These are phyloP conservation scores for Stegastes partitus DNA, from an alignment of 2,113 vertebrate genomes.

Conservation along the genomic window DNA sequence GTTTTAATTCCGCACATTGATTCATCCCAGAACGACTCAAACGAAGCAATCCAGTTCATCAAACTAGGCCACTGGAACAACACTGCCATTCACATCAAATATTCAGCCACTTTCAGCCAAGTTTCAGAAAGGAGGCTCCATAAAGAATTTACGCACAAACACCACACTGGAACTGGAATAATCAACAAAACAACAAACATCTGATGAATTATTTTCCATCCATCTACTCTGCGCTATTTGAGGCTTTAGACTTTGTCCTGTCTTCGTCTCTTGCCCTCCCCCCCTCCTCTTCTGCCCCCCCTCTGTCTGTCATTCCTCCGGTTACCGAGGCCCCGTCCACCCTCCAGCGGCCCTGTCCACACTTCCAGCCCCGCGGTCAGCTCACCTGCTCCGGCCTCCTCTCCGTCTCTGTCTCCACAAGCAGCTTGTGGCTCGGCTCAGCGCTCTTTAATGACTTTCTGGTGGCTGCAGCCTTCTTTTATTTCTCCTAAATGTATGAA, in stretches of 20 bases:
- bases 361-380: constrained; percentile 74
- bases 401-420: constrained; percentile 75
- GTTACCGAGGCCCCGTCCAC: constrained; percentile 46
- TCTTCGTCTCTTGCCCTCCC: no score
- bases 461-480: constrained; percentile 97
- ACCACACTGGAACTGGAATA: not conserved
- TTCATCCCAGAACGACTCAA: constrained; percentile 16
- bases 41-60: constrained; percentile 29
- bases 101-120: constrained; percentile 47
- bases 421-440: constrained; percentile 88
- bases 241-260: not conserved
- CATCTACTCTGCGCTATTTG: not conserved
- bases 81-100: constrained; percentile 54
- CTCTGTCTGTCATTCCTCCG: constrained; percentile 45
- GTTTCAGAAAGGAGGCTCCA: constrained; percentile 29
- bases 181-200: constrained; percentile 22
- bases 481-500: constrained; percentile 99
- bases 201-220: constrained; percentile 3
- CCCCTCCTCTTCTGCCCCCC: not conserved
- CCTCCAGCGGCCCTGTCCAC: constrained; percentile 57
- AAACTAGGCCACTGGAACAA: constrained; percentile 50
- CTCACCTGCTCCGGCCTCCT: constrained; percentile 91
- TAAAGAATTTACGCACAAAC: constrained; percentile 31
- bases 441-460: constrained; percentile 96
- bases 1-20: not conserved